phyloP scores from a whole-genome alignment of 2,113 vertebrate species.

The Podocnemis expansa region DNA sequence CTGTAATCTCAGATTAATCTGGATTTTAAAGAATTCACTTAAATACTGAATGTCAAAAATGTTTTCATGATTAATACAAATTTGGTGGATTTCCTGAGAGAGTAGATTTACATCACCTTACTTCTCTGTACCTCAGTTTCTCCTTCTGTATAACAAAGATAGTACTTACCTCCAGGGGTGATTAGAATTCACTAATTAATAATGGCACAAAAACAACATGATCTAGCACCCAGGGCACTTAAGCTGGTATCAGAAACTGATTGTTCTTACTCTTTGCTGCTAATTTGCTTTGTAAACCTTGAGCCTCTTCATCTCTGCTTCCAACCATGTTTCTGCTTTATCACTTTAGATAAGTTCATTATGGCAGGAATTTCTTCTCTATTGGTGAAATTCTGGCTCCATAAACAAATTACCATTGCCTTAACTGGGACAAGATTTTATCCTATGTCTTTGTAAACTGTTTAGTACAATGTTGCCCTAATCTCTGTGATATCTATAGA shows the following conservation, averaged over 20 bases:
- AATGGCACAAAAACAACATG: rapidly evolving
- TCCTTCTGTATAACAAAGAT: too few relatives aligned
- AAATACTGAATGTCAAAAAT: background rate
- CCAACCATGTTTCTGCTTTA: background rate
- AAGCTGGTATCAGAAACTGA: background rate
- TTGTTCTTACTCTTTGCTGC: rapidly evolving
- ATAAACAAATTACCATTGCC: background rate
- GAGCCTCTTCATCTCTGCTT: background rate
- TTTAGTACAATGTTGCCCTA: background rate
- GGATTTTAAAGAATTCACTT: background rate
- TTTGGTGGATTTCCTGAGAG: background rate
- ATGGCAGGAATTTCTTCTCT: background rate
- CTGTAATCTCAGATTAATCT: background rate
- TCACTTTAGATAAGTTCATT: background rate
- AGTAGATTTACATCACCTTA: background rate
- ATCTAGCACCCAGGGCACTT: background rate
- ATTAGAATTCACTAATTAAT: background rate
- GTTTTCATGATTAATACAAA: background rate
- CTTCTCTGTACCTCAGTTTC: background rate
- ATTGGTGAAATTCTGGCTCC: conserved; percentile 5
- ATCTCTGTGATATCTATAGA: background rate
- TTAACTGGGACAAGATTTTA: background rate
- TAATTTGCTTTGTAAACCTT: background rate
- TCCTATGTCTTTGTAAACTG: background rate
- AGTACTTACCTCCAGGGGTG: background rate